phyloP scores from a whole-genome alignment of 2,797 vertebrate species.

The Pipistrellus pygmaeus region DNA sequence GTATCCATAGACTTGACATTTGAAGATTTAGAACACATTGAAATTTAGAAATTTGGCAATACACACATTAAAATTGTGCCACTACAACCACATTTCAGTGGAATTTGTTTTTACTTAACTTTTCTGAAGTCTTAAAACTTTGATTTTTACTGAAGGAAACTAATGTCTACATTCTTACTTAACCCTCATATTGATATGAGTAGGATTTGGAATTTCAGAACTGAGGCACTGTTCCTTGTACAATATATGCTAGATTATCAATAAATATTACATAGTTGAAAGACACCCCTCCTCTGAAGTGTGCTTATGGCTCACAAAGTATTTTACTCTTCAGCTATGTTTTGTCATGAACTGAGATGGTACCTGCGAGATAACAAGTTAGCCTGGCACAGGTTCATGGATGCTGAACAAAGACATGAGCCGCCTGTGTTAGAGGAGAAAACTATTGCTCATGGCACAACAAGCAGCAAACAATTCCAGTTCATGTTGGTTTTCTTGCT shows the following conservation, averaged over 20 bases:
- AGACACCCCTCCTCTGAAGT: background rate
- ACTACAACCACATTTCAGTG: background rate
- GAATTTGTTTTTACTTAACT: background rate
- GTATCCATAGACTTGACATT: background rate
- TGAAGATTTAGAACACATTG: background rate
- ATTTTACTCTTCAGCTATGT: conserved; percentile 25
- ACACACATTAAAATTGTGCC: background rate
- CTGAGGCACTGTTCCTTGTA: background rate
- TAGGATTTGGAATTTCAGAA: background rate
- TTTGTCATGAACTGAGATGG: background rate
- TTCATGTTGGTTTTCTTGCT: background rate
- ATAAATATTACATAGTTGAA: background rate
- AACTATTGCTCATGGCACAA: background rate
- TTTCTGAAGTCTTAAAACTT: background rate
- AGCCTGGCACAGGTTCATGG: background rate
- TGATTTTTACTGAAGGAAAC: conserved; percentile 14
- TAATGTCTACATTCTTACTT: background rate
- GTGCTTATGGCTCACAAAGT: background rate
- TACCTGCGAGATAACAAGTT: background rate
- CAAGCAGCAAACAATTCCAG: background rate
- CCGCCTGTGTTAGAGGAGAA: background rate
- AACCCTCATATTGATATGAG: background rate
- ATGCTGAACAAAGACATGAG: background rate
- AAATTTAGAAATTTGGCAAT: conserved; percentile 7
- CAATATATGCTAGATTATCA: background rate